Percentiles rank a stretch among this genome's conserved stretches.
These are phyloP conservation scores for Riparia riparia DNA, from an alignment of 2,113 vertebrate species.

Conservation along the genomic window DNA sequence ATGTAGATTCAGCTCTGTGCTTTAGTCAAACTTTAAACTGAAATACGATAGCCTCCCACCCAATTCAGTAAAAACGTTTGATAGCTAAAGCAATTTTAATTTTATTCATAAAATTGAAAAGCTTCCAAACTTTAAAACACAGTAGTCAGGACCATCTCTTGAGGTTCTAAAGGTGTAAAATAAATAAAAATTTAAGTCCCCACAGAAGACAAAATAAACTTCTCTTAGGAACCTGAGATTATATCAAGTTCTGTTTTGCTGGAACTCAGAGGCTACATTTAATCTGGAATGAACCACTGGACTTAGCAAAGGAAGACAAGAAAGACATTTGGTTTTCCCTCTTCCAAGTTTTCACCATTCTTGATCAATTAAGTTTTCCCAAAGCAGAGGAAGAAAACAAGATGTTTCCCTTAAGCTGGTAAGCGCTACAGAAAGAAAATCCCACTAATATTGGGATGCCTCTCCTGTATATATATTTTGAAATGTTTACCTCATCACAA, in stretches of 20 bases:
- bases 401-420: not conserved
- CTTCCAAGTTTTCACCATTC: not conserved
- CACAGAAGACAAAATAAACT: not conserved
- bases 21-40: not conserved
- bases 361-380: not conserved
- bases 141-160: not conserved
- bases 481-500: not conserved
- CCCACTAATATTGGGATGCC: not conserved
- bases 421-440: not conserved
- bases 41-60: not conserved
- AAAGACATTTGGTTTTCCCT: not conserved
- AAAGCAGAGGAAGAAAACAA: not conserved
- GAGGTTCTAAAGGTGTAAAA: not conserved
- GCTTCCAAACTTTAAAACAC: not conserved
- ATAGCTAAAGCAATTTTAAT: not conserved
- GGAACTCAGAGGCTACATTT: not conserved
- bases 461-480: not conserved
- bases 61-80: not conserved
- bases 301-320: not conserved
- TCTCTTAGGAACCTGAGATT: not conserved
- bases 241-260: not conserved
- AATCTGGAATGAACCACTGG: not conserved
- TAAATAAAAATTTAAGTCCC: not conserved
- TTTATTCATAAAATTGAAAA: not conserved
- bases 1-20: not conserved